Evolutionary conservation across 2,113 vertebrate species (phyloP).

Genomic region (Xiphias gladius): DNA sequence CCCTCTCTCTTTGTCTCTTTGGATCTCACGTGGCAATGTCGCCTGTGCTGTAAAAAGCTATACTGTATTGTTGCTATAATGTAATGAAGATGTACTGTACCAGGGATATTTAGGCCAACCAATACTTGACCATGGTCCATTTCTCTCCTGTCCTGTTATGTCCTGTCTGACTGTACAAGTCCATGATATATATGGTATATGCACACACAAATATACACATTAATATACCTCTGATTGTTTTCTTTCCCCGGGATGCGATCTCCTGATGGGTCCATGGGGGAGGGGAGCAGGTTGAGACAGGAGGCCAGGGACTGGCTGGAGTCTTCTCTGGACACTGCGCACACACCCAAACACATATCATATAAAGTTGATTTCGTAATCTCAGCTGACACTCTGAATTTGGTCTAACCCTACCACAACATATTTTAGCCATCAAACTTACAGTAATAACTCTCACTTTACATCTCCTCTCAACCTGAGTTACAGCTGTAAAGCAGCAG

Average conservation of each 20-base stretch:
- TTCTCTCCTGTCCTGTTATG: constrained; percentile 2
- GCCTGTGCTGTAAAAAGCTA: background rate
- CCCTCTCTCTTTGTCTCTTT: constrained; percentile 1
- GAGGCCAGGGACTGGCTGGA: constrained; percentile 94
- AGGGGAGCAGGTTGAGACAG: constrained; percentile 89
- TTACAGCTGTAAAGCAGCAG: constrained; percentile 4
- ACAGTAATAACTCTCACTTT: background rate
- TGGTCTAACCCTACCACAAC: background rate
- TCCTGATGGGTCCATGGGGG: constrained; percentile 84
- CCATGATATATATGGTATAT: no score
- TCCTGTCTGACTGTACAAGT: background rate
- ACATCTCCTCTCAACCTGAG: background rate
- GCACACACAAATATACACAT: background rate
- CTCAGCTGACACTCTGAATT: background rate
- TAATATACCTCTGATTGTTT: constrained; percentile 87
- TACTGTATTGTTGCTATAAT: background rate
- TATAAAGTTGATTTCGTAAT: background rate
- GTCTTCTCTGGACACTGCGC: constrained; percentile 93
- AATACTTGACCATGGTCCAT: background rate
- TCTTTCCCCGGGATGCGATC: constrained; percentile 88
- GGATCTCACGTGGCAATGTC: constrained; percentile 19
- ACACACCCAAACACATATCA: constrained; percentile 36
- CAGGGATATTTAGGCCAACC: constrained; percentile 5
- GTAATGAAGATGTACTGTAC: constrained; percentile 21
- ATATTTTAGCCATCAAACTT: constrained; percentile 13